phyloP scores from a whole-genome alignment of 2,888 invertebrate genomes.

The Aphidoletes aphidimyza region DNA sequence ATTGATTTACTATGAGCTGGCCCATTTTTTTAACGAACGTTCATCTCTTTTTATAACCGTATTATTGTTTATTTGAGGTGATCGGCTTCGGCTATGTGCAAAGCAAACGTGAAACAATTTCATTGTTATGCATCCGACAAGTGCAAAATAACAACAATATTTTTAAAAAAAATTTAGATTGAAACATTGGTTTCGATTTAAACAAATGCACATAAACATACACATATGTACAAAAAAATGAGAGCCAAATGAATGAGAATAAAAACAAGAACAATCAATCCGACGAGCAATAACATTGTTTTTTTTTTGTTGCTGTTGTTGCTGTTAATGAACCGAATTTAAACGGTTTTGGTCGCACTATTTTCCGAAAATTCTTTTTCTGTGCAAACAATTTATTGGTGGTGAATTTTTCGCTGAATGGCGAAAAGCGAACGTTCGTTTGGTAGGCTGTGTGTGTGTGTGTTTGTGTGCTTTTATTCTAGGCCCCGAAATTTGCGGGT shows the following conservation, averaged over 20 bases:
- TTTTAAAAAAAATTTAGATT: background rate
- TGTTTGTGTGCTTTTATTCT: background rate
- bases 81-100: background rate
- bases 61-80: constrained; percentile 3
- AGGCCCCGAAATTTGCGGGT: background rate
- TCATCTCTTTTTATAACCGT: background rate
- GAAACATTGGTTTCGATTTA: constrained; percentile 43
- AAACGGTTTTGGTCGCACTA: constrained; percentile 28
- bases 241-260: background rate
- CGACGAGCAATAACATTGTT: background rate
- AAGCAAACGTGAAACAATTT: background rate
- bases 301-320: background rate
- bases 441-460: background rate
- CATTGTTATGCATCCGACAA: constrained; percentile 18
- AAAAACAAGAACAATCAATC: constrained; percentile 23
- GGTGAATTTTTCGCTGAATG: background rate
- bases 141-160: background rate
- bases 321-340: constrained; percentile 13
- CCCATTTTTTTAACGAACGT: no score
- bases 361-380: constrained; percentile 21
- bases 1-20: constrained; percentile 13
- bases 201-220: background rate
- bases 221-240: no score
- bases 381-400: background rate
- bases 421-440: background rate